Base-by-base conservation (phyloP, 2,113 vertebrate genomes). In the Colinus virginianus region DNA sequence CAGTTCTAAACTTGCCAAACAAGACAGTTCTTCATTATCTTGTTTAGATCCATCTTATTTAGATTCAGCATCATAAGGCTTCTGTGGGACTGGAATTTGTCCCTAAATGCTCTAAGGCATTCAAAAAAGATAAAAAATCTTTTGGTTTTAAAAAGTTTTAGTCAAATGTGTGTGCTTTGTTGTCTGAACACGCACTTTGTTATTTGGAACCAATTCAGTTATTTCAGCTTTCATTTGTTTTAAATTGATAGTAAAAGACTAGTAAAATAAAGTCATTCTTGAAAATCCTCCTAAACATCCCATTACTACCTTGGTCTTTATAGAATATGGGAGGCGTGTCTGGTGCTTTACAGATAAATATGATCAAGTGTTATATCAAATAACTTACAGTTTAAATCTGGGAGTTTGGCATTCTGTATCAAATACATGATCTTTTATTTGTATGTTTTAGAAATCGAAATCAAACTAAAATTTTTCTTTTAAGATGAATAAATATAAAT, bases 311-410 rank as follows among this genome's bases (percentile, higher is more conserved):
- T 92, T 53, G n/a, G 56, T 71, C 59, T 90, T 89, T 16, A 2
- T 20, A 87, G 67, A 92, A 63, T 63, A 9, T 59, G n/a, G 61
- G 46, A 91, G 66, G 4, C 51, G 22, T 56, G 13, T 82, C 87
- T 96, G 87, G 55, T 71, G 46, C 78, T 90, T 96, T 96, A 51
- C 36, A 91, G 94, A 94, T 93, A 96, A 94, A 78, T 63, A 15
- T 42, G 45, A 80, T 51, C 46, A 56, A 2, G 78, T 85, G 20
- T 74, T 80, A 81, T 20, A 81, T 87, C 61, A 83, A 83, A 46
- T 20, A 83, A 18, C 30, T 82, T 83, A n/a, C 10, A 83, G 55
- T 84, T 91, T 83, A 87, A 83, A 92, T 71, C 38, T 74, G 7
- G n/a, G 64, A 87, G 22, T 18, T 36, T 82, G 67, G 13, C 5